These are phyloP conservation scores for Vicugna pacos DNA, from an alignment of 2,113 vertebrate genomes.

Conservation along the genomic window DNA sequence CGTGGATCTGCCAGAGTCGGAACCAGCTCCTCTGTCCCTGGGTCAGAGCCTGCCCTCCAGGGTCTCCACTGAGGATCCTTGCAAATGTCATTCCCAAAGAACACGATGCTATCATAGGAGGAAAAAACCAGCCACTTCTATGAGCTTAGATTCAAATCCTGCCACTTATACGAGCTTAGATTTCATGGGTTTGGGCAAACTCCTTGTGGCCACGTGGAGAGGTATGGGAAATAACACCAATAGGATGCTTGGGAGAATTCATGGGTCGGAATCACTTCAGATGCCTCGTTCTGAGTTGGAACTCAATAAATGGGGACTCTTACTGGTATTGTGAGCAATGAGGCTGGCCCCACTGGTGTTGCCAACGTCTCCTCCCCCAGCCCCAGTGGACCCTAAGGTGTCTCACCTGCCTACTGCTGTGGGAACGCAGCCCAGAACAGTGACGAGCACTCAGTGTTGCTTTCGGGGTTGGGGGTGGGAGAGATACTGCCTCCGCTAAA, in stretches of 20 bases:
- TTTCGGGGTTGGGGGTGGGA: constrained; percentile 61
- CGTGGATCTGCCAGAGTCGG: not conserved
- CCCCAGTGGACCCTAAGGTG: not conserved
- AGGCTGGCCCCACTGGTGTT: not conserved
- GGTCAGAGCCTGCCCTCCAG: not conserved
- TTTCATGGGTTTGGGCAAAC: not conserved
- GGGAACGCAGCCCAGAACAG: constrained; percentile 85
- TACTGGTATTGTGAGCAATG: not conserved
- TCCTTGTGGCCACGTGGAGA: fast-evolving
- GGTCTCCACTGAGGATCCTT: fast-evolving
- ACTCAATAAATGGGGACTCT: not conserved
- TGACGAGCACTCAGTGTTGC: constrained; percentile 89
- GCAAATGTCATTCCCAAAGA: fast-evolving
- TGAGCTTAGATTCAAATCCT: not conserved
- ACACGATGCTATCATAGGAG: not conserved
- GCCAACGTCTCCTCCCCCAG: not conserved
- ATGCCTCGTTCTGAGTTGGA: not conserved
- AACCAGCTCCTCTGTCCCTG: no score
- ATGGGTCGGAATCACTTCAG: not conserved
- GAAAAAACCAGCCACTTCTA: not conserved
- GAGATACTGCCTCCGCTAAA: constrained; percentile 72
- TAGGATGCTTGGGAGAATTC: not conserved
- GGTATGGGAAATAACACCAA: no score
- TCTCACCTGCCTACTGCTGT: constrained; percentile 79
- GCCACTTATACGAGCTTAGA: not conserved